phyloP scores from a whole-genome alignment of 2,113 vertebrate genomes.

The Vanacampus margaritifer region DNA sequence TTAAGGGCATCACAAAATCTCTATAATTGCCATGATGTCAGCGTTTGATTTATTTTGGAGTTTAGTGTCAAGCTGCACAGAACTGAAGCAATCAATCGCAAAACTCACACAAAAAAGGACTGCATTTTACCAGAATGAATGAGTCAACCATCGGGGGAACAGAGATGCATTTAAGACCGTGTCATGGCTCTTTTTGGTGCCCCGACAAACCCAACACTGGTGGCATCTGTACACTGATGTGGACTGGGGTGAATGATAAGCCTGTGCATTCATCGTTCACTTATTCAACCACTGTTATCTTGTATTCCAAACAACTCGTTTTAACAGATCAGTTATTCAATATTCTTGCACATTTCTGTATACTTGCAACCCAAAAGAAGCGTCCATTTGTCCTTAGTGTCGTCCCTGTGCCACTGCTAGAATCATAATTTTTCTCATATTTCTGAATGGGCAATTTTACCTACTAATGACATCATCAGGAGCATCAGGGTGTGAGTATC shows the following conservation, averaged over 20 bases:
- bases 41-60: slow-evolving; percentile 21
- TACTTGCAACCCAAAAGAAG: slow-evolving; percentile 14
- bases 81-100: slow-evolving; percentile 30
- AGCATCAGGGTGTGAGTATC: too few relatives aligned
- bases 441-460: too few relatives aligned
- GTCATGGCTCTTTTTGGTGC: slow-evolving; percentile 29
- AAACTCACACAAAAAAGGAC: not conserved
- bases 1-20: slow-evolving; percentile 10
- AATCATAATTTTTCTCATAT: not conserved
- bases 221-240: slow-evolving; percentile 28
- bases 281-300: slow-evolving; percentile 13
- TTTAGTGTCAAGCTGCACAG: slow-evolving; percentile 29
- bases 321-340: slow-evolving; percentile 20
- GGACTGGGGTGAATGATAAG: slow-evolving; percentile 27
- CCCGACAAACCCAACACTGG: slow-evolving; percentile 33
- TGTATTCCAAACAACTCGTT: slow-evolving; percentile 26
- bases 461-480: too few relatives aligned
- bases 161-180: slow-evolving; percentile 30
- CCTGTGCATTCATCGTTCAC: slow-evolving; percentile 27
- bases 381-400: too few relatives aligned
- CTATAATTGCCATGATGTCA: slow-evolving; percentile 8
- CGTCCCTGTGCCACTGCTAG: not conserved
- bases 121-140: slow-evolving; percentile 28
- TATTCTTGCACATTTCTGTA: slow-evolving; percentile 21
- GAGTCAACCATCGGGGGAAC: slow-evolving; percentile 5